Base-by-base conservation (phyloP, 2,888 invertebrate genomes). In the Toxonevra muliebris region DNA sequence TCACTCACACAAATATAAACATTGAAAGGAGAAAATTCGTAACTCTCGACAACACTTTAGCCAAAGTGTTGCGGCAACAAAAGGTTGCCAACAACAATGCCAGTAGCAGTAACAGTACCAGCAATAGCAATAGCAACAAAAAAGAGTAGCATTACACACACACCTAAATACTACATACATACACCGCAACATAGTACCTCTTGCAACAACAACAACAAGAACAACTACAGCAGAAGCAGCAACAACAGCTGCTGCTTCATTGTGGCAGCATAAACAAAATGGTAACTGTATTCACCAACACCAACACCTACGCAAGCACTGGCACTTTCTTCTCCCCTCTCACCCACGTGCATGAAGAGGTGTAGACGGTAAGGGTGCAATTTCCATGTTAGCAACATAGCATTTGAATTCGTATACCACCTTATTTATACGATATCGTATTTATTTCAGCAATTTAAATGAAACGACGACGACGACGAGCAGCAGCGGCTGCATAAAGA, bases 31-130 rank as follows among this genome's bases (percentile, higher is more conserved):
- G 48, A 15, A 58, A 41, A 19, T 50, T 15, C 42, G n/a, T 40
- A 48, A 8, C 42, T 43, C 63, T 54, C 63, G 54, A 63, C 63
- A 63, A 40, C 52, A 61, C 61, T 61, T 63, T 63, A 55, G 55
- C 63, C 63, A 63, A 63, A 63, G 54, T 63, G 54, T 63, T 63
- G 63, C 54, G 55, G 63, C 63, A 63, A 63, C 63, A 63, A 63
- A 63, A 63, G 59, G 19, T 42, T 59, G 59, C 30, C 48, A 48
- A 48, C 48, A 48, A 48, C 48, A 12, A 48, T 48, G 15, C 2
- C 48, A 48, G 48, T 48, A 48, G 48, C 48, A 48, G 48, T 8
- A 48, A 15, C 48, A 48, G 15, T n/a, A n/a, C 48, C 48, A 61
- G 42, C 53, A 19, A 57, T 57, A 52, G 54, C 61, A 50, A 57